Conservation (phyloP, 2,797 vertebrate genomes). For the Prionace glauca region DNA sequence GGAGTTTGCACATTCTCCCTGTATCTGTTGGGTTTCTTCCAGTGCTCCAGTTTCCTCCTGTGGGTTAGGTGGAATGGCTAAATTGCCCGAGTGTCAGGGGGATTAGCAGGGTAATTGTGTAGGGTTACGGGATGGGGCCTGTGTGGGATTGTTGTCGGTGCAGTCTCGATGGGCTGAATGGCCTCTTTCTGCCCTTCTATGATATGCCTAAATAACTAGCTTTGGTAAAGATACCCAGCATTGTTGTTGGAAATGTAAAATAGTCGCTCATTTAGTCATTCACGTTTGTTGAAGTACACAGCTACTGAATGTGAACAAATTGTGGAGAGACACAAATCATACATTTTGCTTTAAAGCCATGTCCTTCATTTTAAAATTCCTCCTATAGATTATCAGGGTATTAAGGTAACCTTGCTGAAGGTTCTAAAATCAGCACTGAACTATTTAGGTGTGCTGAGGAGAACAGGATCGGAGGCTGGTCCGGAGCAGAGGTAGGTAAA, state of each 20-base stretch:
- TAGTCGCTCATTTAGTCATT: neutral
- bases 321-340: neutral
- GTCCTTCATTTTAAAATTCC: neutral
- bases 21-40: too few species aligned
- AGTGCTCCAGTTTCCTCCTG: too few species aligned
- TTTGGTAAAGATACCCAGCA: neutral
- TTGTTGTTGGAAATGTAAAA: neutral
- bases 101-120: too few species aligned
- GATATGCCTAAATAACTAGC: neutral
- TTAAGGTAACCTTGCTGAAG: conserved; percentile 67
- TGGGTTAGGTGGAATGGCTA: too few species aligned
- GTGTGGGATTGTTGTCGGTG: too few species aligned
- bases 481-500: conserved; percentile 73
- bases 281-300: neutral
- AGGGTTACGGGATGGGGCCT: too few species aligned
- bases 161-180: too few species aligned
- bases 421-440: conserved; percentile 62
- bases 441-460: conserved; percentile 68
- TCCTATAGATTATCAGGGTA: conserved; percentile 35
- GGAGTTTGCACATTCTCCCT: too few species aligned
- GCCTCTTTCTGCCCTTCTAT: too few species aligned
- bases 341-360: neutral
- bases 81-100: too few species aligned
- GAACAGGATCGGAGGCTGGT: conserved; percentile 70
- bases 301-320: neutral